Evolutionary conservation across 2,888 invertebrate species (phyloP).

Genomic region (Lasioglossum calceatum): DNA sequence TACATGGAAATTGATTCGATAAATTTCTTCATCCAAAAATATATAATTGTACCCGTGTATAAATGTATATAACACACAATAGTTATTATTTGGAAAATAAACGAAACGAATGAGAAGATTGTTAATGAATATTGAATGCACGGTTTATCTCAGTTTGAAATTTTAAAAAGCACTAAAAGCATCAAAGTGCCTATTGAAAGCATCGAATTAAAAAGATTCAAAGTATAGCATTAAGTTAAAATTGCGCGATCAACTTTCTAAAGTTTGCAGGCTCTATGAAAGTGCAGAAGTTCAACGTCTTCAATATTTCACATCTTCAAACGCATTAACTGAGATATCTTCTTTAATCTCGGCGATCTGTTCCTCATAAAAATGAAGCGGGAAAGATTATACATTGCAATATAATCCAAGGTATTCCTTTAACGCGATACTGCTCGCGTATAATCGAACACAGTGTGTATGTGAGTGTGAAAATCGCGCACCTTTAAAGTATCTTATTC

Average conservation of each 20-base stretch:
- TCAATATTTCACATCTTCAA: not conserved
- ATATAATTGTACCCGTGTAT: too few relatives aligned
- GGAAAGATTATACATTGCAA: slow-evolving; percentile 43
- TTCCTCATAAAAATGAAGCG: not conserved
- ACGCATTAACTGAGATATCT: not conserved
- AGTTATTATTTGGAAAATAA: not conserved
- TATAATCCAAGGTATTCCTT: slow-evolving; percentile 34
- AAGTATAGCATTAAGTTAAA: not conserved
- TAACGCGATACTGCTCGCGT: slow-evolving; percentile 30
- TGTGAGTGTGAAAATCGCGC: slow-evolving; percentile 48
- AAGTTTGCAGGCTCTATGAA: not conserved
- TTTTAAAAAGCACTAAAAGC: not conserved
- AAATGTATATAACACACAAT: not conserved
- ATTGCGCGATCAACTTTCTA: not conserved
- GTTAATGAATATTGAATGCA: not conserved
- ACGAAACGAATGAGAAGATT: not conserved
- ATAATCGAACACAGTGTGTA: slow-evolving; percentile 53
- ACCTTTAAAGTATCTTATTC: slow-evolving; percentile 18
- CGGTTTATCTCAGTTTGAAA: not conserved
- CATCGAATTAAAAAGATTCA: not conserved
- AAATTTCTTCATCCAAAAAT: too few relatives aligned
- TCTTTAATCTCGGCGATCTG: not conserved
- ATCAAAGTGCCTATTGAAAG: not conserved
- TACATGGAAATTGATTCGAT: too few relatives aligned
- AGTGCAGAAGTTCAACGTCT: not conserved